A percentile compares a stretch with the other conserved stretches of the same genome.
Evolutionary conservation across 2,888 invertebrate species (phyloP).

Genomic region (Chrysodeixis includens): DNA sequence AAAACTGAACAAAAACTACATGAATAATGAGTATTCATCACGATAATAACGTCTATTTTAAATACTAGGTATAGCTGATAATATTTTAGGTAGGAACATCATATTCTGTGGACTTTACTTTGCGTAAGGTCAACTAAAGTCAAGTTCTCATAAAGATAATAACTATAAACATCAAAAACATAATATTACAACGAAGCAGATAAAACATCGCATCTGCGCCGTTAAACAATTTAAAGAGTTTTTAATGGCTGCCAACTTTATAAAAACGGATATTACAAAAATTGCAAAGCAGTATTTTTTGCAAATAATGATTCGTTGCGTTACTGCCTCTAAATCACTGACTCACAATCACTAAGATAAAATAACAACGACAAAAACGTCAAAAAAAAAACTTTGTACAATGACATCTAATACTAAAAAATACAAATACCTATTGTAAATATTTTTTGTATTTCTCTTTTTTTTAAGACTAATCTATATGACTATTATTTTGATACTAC

Average conservation of each 20-base stretch:
- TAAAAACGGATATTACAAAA: neutral
- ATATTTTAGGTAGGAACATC: constrained; percentile 23
- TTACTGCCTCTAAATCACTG: neutral
- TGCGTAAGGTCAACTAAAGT: constrained; percentile 20
- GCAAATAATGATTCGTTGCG: neutral
- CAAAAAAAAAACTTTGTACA: neutral
- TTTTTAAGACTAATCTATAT: neutral
- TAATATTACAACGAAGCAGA: neutral
- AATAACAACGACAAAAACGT: neutral
- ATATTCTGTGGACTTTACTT: constrained; percentile 22
- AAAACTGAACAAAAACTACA: neutral
- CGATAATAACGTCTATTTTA: neutral
- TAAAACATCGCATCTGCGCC: neutral
- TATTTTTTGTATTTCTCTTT: neutral
- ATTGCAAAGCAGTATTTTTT: neutral
- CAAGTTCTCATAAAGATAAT: constrained; percentile 34
- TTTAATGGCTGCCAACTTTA: neutral
- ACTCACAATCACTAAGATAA: neutral
- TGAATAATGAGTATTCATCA: neutral
- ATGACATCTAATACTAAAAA: neutral
- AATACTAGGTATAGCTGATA: neutral
- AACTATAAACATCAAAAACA: constrained; percentile 22
- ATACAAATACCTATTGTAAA: neutral
- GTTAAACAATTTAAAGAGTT: neutral
- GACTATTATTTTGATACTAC: neutral